Evolutionary conservation across 2,888 invertebrate species (phyloP), one percentile per base, ranked within the genome.

Genomic region (Byasa hedistus): DNA sequence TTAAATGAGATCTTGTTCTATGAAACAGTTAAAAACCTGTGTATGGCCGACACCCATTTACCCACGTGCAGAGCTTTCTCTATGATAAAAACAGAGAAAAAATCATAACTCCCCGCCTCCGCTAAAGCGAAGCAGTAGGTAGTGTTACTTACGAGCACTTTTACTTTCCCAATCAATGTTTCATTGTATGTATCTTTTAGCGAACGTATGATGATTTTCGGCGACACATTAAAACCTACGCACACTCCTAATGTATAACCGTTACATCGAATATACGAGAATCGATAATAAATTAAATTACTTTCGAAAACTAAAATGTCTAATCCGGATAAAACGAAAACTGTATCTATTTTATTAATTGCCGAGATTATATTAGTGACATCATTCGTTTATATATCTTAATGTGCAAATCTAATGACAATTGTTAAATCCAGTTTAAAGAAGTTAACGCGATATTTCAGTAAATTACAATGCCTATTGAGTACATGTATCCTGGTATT

Each of bases 1-100:
- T 61, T 58, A 62, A 66, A 59, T 59, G 68, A 63, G 66, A 66
- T 66, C 62, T 55, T 55, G 62, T 63, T 66, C 58, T 63, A 58
- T 62, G 32, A 51, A 58, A 48, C 51, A 48, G 2, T 58, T 55
- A 55, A 57, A 65, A 65, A 61, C 60, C 36, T 36, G 62, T 54
- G 63, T 66, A 52, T 64, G 36, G 52, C 24, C 51, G 60, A 61
- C 60, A 64, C 57, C 63, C 52, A 55, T 67, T 57, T 61, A 56
- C 67, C 64, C 64, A 64, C 67, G 64, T 57, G 57, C 55, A 19
- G 17, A 55, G 60, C 67, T 67, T 64, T 67, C 67, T 64, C 64
- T 67, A 56, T 59, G 60, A 67, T 64, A 67, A 67, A 64, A 60
- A 60, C 44, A 32, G 56, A 54, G 59, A 67, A 67, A 64, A 67